phyloP scores from a whole-genome alignment of 1,140 invertebrate genomes.

The Mactra quadrangularis region DNA sequence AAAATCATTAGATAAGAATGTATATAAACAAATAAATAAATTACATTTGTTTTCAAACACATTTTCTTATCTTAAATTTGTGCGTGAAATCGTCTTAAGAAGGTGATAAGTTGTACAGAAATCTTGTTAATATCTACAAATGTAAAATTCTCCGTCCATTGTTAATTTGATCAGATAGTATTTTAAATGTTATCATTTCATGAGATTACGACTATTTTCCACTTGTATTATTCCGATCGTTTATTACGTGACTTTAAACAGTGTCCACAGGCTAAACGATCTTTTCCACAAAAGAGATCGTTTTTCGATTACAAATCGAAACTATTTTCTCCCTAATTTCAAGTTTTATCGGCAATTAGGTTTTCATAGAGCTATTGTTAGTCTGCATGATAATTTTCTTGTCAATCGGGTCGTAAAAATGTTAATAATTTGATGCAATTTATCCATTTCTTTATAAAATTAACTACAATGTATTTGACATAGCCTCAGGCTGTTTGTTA shows the following conservation, averaged over 20 bases:
- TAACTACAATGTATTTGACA: too few species aligned
- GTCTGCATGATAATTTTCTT: slow-evolving; percentile 20
- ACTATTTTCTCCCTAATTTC: background rate
- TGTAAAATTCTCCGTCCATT: slow-evolving; percentile 51
- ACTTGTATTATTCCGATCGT: slow-evolving; percentile 27
- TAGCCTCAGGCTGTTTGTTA: too few species aligned
- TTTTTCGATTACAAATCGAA: slow-evolving; percentile 24
- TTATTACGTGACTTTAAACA: slow-evolving; percentile 30
- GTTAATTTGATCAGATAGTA: slow-evolving; percentile 14
- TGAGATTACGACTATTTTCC: slow-evolving; percentile 27
- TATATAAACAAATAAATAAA: too few species aligned
- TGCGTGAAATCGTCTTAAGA: slow-evolving; percentile 22
- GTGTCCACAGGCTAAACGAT: slow-evolving; percentile 4
- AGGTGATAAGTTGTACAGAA: slow-evolving; percentile 29
- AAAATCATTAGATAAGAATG: too few species aligned
- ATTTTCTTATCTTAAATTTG: too few species aligned
- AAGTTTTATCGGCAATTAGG: slow-evolving; percentile 52
- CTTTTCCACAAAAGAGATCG: background rate
- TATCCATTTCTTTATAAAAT: background rate
- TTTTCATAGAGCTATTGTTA: slow-evolving; percentile 11
- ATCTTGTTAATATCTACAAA: slow-evolving; percentile 56
- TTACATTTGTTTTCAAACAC: too few species aligned
- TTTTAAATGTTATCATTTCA: slow-evolving; percentile 36
- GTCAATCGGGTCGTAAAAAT: slow-evolving; percentile 38
- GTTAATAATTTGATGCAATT: slow-evolving; percentile 39